Evolutionary conservation across 2,797 vertebrate species (phyloP), one percentile per base, ranked within the genome.

Genomic region (Anableps anableps): DNA sequence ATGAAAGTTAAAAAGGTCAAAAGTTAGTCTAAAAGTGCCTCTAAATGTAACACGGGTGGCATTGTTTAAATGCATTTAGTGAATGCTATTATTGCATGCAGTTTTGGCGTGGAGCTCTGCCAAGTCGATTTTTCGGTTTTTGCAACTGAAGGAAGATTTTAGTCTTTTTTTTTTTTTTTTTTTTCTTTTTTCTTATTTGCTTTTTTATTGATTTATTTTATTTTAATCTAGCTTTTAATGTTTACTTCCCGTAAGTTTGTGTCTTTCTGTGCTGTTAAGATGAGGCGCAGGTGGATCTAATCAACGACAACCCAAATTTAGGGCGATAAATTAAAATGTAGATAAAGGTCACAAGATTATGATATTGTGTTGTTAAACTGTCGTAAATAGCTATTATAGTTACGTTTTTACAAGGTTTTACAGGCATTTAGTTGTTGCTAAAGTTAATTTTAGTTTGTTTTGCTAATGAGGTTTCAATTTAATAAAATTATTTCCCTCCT

Each of bases 211-310:
- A 45, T 41, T 11, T 45, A 8, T 10, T 45, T 4, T 50, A 3
- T 50, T 17, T 53, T 23, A n/a, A 68, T 68, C 3, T 23, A 23
- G 4, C 3, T 7, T 66, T 64, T 21, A 68, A 5, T 14, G 8
- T 48, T 31, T 19, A 48, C 4, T 29, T 31, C 19, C 21, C 6
- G 7, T 62, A 38, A 2, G 47, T 38, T 51, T 13, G 38, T 55
- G 5, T 26, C 51, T 53, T 53, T 26, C 21, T 29, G 10, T 29
- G 51, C 60, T 2, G 45, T 19, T 53, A n/a, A 75, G 43, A 68
- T 45, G 21, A 23, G 23, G 11, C 60, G 68, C 36, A 29, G 72
- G 74, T 29, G 38, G 71, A 50, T 64, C 31, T 50, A 77, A 79
- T n/a, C 16, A 45, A 53, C 13, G 4, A n/a, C 45, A 34, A 6